phyloP scores from a whole-genome alignment of 2,797 vertebrate genomes.

The Tadarida brasiliensis region DNA sequence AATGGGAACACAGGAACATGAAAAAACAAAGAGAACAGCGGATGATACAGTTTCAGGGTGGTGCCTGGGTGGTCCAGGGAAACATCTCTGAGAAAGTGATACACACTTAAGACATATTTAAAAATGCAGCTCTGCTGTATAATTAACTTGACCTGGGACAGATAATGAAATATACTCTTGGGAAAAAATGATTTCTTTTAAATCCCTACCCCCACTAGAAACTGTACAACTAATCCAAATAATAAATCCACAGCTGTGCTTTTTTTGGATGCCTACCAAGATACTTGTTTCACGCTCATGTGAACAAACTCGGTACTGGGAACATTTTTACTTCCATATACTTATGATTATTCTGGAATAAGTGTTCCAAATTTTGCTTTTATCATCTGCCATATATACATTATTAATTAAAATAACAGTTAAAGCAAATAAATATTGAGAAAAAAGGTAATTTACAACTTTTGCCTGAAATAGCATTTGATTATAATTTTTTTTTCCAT shows the following conservation, averaged over 20 bases:
- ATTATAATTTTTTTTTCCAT: background rate
- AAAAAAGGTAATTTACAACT: conserved; percentile 33
- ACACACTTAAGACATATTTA: background rate
- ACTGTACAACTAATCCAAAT: conserved; percentile 66
- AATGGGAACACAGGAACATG: background rate
- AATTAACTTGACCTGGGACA: conserved; percentile 46
- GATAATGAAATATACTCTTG: conserved; percentile 33
- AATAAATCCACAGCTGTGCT: conserved; percentile 86
- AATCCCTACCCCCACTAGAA: conserved; percentile 70
- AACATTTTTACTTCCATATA: conserved; percentile 66
- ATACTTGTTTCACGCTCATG: conserved; percentile 76
- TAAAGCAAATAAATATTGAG: conserved; percentile 35
- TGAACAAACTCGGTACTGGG: conserved; percentile 57
- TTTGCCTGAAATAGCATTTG: background rate
- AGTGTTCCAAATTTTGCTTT: conserved; percentile 58
- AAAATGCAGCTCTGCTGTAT: conserved; percentile 26
- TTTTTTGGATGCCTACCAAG: conserved; percentile 81
- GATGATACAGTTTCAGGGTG: background rate
- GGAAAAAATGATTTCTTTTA: conserved; percentile 44
- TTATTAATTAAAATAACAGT: background rate
- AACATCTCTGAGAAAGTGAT: conserved; percentile 21
- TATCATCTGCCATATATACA: background rate
- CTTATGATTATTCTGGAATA: conserved; percentile 71
- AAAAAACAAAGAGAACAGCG: background rate
- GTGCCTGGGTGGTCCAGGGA: background rate